Percentiles rank a stretch among this genome's conserved stretches.
phyloP scores from a whole-genome alignment of 1,140 invertebrate genomes.

The Augochlora pura region DNA sequence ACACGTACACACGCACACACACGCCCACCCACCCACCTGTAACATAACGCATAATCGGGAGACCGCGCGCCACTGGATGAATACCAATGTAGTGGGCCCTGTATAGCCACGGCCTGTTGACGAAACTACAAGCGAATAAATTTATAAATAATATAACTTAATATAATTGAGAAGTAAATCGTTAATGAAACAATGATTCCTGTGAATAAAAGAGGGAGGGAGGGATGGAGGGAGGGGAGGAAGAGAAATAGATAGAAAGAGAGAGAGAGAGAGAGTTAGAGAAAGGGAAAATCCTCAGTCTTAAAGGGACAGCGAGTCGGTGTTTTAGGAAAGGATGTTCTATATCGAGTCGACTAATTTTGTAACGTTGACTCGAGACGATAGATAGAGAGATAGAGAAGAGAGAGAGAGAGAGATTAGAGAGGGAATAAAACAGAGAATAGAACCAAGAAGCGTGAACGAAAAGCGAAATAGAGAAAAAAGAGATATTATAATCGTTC shows the following conservation, averaged over 20 bases:
- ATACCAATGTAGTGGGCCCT: constrained; percentile 76
- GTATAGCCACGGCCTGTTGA: constrained; percentile 80
- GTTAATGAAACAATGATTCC: constrained; percentile 40
- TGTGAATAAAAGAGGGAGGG: constrained; percentile 28
- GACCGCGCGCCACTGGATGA: constrained; percentile 79
- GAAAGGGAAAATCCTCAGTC: constrained; percentile 33
- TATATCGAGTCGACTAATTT: neutral
- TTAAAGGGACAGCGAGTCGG: neutral
- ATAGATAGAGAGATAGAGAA: neutral
- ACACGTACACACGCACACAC: neutral
- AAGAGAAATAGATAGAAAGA: neutral
- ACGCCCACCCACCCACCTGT: constrained; percentile 6
- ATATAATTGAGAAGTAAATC: constrained; percentile 41
- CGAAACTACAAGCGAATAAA: constrained; percentile 57
- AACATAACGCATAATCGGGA: constrained; percentile 61
- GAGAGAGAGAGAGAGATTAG: no score
- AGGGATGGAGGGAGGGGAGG: neutral
- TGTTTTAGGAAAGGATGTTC: neutral
- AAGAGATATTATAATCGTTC: constrained; percentile 2
- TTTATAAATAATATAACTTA: constrained; percentile 47
- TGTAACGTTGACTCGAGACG: constrained; percentile 9
- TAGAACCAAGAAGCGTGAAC: no score
- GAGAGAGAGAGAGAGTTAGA: neutral
- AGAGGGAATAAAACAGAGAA: no score
- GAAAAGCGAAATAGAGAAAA: neutral